Percentiles rank a stretch among this genome's conserved stretches.
These are phyloP conservation scores for Pan troglodytes DNA, from an alignment of 2,113 vertebrate species.

Conservation along the genomic window NHGRI_mPanTro3-v2.1_pri NC_072403.2:66923501-66924000, in stretches of 20 bases:
- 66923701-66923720: not conserved
- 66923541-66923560: not conserved
- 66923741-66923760: not conserved
- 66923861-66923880: not conserved
- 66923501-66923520: not conserved
- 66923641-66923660: not conserved
- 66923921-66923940: not conserved
- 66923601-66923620: not conserved
- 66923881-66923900: not conserved
- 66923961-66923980: not conserved
- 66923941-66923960: not conserved
- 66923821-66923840: not conserved
- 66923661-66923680: not conserved
- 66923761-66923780: not conserved
- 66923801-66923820: not conserved
- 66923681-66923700: not conserved
- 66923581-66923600: not conserved
- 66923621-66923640: not conserved
- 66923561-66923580: not conserved
- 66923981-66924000: not conserved
- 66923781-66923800: not conserved
- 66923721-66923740: not conserved
- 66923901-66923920: not conserved
- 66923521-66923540: not conserved
- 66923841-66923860: not conserved